phyloP scores from a whole-genome alignment of 1,140 invertebrate genomes.

The Apocrypta bakeri region DNA sequence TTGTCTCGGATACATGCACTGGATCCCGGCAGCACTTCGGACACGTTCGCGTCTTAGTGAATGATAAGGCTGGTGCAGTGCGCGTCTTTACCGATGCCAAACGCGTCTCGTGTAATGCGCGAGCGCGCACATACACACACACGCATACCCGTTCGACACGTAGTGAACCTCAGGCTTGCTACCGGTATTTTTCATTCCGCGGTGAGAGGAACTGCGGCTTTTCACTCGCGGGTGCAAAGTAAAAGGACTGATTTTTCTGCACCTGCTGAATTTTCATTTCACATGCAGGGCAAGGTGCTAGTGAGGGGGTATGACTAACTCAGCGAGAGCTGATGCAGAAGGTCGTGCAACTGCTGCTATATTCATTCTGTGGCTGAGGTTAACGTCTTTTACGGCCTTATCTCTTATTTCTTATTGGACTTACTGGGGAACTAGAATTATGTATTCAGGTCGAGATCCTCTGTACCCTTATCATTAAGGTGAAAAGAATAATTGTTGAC shows the following conservation, averaged over 20 bases:
- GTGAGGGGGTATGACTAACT: slow-evolving; percentile 1
- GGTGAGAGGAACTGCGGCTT: background rate
- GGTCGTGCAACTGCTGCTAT: background rate
- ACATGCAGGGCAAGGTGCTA: background rate
- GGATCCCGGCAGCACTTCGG: background rate
- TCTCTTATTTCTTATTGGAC: slow-evolving; percentile 12
- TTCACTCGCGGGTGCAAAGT: slow-evolving; percentile 38
- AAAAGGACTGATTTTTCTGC: slow-evolving; percentile 47
- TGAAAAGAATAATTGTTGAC: background rate
- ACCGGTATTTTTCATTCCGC: slow-evolving; percentile 43
- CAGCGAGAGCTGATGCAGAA: background rate
- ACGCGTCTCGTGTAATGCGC: slow-evolving; percentile 46
- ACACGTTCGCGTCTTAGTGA: slow-evolving; percentile 44
- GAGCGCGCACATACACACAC: background rate
- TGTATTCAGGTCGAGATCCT: background rate
- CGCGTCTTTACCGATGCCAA: slow-evolving; percentile 42
- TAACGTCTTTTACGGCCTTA: slow-evolving; percentile 33
- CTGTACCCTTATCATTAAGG: background rate
- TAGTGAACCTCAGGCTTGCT: slow-evolving; percentile 26
- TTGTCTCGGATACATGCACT: slow-evolving; percentile 8
- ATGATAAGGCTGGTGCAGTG: slow-evolving; percentile 34
- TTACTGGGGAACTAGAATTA: background rate
- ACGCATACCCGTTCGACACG: slow-evolving; percentile 9
- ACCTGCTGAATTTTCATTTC: slow-evolving; percentile 47
- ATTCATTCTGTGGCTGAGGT: slow-evolving; percentile 9